Conservation (phyloP, 2,888 invertebrate species). For the Agriopis marginaria region DNA sequence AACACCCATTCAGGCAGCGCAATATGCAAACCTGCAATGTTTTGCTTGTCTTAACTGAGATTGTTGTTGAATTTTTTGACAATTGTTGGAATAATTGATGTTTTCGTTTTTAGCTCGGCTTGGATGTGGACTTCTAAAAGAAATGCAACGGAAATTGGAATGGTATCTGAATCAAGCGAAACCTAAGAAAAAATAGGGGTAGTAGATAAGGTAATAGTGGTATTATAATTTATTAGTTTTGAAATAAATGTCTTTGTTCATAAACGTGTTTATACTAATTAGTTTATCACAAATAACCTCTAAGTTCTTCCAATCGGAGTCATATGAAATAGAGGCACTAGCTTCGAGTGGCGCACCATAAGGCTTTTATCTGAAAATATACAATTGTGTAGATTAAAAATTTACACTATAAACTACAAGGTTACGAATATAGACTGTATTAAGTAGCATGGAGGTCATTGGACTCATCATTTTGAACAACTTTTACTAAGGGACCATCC, state of each 20-base stretch:
- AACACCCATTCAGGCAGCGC: too few species aligned
- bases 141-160: background rate
- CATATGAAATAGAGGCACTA: background rate
- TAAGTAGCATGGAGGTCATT: too few species aligned
- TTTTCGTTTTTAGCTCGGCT: slow-evolving; percentile 59
- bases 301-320: background rate
- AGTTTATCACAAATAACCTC: background rate
- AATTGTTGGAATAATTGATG: background rate
- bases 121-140: slow-evolving; percentile 57
- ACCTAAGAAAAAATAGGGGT: slow-evolving; percentile 8
- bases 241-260: slow-evolving; percentile 12
- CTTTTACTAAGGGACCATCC: too few species aligned
- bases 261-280: background rate
- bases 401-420: too few species aligned
- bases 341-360: slow-evolving; percentile 13
- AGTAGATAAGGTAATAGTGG: slow-evolving; percentile 10
- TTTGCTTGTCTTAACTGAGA: background rate
- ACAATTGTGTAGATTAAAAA: background rate
- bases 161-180: background rate
- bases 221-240: slow-evolving; percentile 11
- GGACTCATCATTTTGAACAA: too few species aligned
- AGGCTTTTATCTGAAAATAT: slow-evolving; percentile 13
- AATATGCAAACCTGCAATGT: too few species aligned
- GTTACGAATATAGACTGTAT: background rate
- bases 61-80: background rate